Percentiles rank a stretch among this genome's conserved stretches.
Evolutionary conservation across 2,888 invertebrate species (phyloP).

Genomic region (Marronus borbonicus): DNA sequence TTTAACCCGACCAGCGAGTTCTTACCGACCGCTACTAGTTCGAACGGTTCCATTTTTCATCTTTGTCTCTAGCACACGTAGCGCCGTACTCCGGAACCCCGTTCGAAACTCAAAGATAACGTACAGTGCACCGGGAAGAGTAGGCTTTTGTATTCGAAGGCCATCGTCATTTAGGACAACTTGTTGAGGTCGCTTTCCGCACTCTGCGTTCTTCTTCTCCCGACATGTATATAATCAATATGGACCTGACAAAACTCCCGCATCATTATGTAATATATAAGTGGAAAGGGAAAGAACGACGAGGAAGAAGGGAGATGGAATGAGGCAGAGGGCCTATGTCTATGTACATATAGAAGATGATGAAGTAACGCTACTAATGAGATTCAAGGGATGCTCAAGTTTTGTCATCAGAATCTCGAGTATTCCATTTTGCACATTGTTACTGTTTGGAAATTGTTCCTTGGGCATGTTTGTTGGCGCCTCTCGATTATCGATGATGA

Average conservation of each 20-base stretch:
- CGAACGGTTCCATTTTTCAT: slow-evolving; percentile 13
- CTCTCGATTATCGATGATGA: slow-evolving; percentile 27
- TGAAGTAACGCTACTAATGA: slow-evolving; percentile 56
- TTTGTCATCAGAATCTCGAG: slow-evolving; percentile 55
- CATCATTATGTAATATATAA: slow-evolving; percentile 18
- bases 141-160: slow-evolving; percentile 22
- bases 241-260: neutral
- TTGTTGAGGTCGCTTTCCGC: slow-evolving; percentile 26
- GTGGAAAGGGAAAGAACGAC: neutral
- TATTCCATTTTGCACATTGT: slow-evolving; percentile 46
- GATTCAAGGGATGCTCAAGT: slow-evolving; percentile 55
- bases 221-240: slow-evolving; percentile 4
- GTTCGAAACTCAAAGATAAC: slow-evolving; percentile 15
- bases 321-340: too few relatives aligned
- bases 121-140: slow-evolving; percentile 20
- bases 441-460: slow-evolving; percentile 30
- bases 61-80: neutral
- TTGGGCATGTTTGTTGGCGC: slow-evolving; percentile 33
- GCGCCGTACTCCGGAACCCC: neutral
- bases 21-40: neutral
- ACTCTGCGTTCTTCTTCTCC: neutral
- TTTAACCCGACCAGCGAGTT: too few relatives aligned
- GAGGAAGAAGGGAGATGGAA: too few relatives aligned
- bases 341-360: neutral
- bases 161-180: slow-evolving; percentile 30